These are phyloP conservation scores for Halichondria panicea DNA, from an alignment of 37 sponge, comb jelly and placozoan genomes.

Conservation along the genomic window DNA sequence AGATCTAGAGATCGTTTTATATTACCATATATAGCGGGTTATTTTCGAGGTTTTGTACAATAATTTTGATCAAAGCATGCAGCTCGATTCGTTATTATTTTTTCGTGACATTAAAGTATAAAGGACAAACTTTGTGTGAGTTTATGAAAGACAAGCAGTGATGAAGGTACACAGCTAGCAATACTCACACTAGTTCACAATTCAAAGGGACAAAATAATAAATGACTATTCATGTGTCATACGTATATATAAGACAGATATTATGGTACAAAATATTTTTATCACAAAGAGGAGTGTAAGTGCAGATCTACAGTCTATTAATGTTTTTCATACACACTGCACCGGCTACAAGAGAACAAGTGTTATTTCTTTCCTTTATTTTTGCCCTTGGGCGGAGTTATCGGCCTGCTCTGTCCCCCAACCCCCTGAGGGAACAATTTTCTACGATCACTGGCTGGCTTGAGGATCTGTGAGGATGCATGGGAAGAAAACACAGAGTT, in stretches of 20 bases:
- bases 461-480: slow-evolving; percentile 46
- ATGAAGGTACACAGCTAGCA: not conserved
- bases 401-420: slow-evolving; percentile 32
- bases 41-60: no score
- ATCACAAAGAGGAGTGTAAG: no score
- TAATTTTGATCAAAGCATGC: no score
- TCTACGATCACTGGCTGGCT: slow-evolving; percentile 72
- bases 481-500: not conserved
- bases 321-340: not conserved
- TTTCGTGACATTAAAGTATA: no score
- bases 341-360: not conserved
- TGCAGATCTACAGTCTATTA: not conserved
- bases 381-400: slow-evolving; percentile 64
- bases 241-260: no score
- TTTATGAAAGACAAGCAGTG: no score
- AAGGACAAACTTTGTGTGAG: no score
- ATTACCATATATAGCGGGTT: no score
- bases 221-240: no score
- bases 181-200: not conserved
- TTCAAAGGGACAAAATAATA: not conserved
- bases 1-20: no score
- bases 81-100: no score
- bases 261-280: no score
- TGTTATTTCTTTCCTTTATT: slow-evolving; percentile 56
- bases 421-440: slow-evolving; percentile 42